These are phyloP conservation scores for Antedon mediterranea DNA, from an alignment of 53 echinoderm and acorn worm genomes.

Conservation along the genomic window DNA sequence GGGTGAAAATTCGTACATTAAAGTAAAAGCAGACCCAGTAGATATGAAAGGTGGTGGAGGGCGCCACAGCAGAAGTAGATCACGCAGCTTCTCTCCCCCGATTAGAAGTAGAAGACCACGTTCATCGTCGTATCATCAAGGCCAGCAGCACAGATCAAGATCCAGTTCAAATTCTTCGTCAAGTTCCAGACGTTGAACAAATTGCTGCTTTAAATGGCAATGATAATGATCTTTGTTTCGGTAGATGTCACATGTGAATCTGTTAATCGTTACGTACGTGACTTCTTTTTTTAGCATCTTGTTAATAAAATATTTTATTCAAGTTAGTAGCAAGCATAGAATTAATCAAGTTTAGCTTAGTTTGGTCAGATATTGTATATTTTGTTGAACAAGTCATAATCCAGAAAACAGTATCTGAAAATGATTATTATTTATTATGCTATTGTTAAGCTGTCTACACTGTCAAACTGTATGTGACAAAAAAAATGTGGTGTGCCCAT, in stretches of 20 bases:
- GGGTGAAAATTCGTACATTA: slow-evolving; percentile 62
- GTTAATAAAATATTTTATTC: not conserved
- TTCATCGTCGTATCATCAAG: not conserved
- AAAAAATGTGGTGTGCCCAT: too few relatives aligned
- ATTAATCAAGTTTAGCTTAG: too few relatives aligned
- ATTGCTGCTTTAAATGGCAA: not conserved
- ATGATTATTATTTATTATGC: too few relatives aligned
- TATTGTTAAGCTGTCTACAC: too few relatives aligned
- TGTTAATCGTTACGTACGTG: not conserved
- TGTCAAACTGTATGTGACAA: too few relatives aligned
- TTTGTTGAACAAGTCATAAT: too few relatives aligned
- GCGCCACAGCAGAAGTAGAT: slow-evolving; percentile 30
- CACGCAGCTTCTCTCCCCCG: slow-evolving; percentile 39
- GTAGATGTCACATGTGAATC: not conserved
- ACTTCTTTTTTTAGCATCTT: not conserved
- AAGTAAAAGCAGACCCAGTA: slow-evolving; percentile 37
- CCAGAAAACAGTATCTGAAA: too few relatives aligned
- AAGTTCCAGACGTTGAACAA: not conserved
- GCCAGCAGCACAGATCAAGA: not conserved
- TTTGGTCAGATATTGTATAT: too few relatives aligned
- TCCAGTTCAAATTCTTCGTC: not conserved
- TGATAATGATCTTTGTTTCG: not conserved
- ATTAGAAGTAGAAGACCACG: slow-evolving; percentile 18
- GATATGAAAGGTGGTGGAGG: not conserved
- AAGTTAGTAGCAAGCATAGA: too few relatives aligned